Base-by-base conservation (phyloP, 2,888 invertebrate genomes). In the Zootermopsis nevadensis region DNA sequence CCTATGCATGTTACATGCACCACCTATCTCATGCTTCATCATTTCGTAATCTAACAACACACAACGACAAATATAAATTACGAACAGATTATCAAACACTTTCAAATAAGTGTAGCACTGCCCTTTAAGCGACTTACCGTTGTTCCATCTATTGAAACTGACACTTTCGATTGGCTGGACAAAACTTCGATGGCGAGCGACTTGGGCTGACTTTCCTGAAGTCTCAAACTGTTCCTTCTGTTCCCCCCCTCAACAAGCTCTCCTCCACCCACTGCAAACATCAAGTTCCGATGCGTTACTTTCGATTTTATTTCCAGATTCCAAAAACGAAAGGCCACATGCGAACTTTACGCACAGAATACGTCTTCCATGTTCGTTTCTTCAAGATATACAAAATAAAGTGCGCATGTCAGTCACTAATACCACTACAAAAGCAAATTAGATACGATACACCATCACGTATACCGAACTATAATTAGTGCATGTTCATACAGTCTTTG, bases 131-230 rank as follows among this genome's bases (percentile, higher is more conserved):
- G 74, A 88, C 91, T 89, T 87, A 92, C 92, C 85, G 90, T 91
- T 42, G 91, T 91, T 15, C 91, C 92, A 88, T 92, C 91, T 19
- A 92, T 91, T 80, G 90, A 89, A 60, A 92, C 90, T 67, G 90
- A 88, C 8, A 91, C 92, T 85, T 90, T 88, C 74, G 89, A 89
- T 85, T 90, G 90, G 86, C 90, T 91, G 80, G 91, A 91, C 82
- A 90, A 86, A 15, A 91, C 91, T 87, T 91, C 91, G 77, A 91
- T 88, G 8, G 89, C 89, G 42, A 91, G 87, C n/a, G 88, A 88
- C 86, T 88, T 89, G 76, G 88, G 88, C 53, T 86, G 85, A 55
- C 86, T 87, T 84, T 89, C 88, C 85, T 88, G 88, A 38, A 88
- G 85, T 8, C 87, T 84, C 42, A 88, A 86, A 83, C 87, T 87